phyloP scores from a whole-genome alignment of 1,140 invertebrate species.

The Phortica variegata region DNA sequence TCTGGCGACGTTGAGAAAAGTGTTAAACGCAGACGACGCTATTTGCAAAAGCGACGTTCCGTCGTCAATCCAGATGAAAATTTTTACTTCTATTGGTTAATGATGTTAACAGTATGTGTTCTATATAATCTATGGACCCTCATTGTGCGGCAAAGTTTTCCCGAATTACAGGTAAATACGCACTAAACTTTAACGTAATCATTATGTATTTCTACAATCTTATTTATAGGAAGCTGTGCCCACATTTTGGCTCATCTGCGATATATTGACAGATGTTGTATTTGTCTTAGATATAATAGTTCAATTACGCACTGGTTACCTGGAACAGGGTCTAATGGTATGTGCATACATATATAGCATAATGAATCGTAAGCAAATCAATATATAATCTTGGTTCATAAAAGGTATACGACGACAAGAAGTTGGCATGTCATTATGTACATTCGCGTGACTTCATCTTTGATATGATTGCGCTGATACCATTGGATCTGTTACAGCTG shows the following conservation, averaged over 20 bases:
- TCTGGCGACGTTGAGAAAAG: slow-evolving; percentile 63
- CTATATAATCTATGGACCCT: slow-evolving; percentile 95
- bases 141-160: slow-evolving; percentile 91
- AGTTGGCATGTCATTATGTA: slow-evolving; percentile 86
- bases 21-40: slow-evolving; percentile 65
- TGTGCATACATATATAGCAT: too few species aligned
- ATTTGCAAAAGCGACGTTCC: slow-evolving; percentile 70
- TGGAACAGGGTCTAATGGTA: slow-evolving; percentile 92
- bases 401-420: slow-evolving; percentile 81
- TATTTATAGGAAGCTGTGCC: slow-evolving; percentile 64
- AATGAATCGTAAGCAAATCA: neutral
- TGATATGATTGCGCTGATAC: slow-evolving; percentile 80
- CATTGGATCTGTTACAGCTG: slow-evolving; percentile 83
- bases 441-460: slow-evolving; percentile 82
- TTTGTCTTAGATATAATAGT: slow-evolving; percentile 86
- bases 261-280: slow-evolving; percentile 81
- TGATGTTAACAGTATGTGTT: slow-evolving; percentile 83
- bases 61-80: slow-evolving; percentile 95
- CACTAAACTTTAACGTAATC: slow-evolving; percentile 10
- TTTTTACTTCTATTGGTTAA: slow-evolving; percentile 94
- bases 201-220: neutral
- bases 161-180: slow-evolving; percentile 74
- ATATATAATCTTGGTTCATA: neutral
- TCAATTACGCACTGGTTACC: slow-evolving; percentile 91
- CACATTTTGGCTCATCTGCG: slow-evolving; percentile 76